Conservation (phyloP, 2,797 vertebrate species). For the Mus caroli region DNA sequence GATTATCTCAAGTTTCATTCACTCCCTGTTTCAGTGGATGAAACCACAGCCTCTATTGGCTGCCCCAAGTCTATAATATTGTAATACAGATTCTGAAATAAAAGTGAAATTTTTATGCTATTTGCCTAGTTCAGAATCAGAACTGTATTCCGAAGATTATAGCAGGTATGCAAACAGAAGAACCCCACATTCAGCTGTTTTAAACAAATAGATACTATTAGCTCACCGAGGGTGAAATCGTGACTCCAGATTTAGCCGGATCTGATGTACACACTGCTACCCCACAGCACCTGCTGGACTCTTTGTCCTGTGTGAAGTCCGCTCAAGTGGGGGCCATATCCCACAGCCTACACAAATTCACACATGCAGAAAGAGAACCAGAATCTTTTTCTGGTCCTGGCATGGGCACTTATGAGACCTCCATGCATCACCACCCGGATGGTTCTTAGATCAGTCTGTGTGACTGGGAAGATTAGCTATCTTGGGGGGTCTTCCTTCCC, state of each 20-base stretch:
- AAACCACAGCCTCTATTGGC: neutral
- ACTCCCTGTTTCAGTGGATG: neutral
- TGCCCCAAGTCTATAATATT: neutral
- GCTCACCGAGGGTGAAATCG: accelerated
- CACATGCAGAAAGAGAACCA: neutral
- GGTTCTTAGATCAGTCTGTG: no score
- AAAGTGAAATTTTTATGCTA: neutral
- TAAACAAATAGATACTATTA: neutral
- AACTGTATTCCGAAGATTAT: neutral
- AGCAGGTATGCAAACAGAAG: neutral
- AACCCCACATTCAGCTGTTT: neutral
- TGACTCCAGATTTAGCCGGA: neutral
- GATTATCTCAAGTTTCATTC: neutral
- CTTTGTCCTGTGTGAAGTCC: neutral
- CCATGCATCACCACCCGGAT: accelerated
- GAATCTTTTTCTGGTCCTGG: neutral
- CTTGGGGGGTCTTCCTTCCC: neutral
- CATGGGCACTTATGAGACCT: neutral
- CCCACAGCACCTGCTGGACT: neutral
- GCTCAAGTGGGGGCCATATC: no score
- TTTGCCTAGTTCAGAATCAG: neutral
- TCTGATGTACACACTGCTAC: neutral
- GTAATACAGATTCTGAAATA: neutral
- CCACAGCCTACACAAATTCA: neutral
- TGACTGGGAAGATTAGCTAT: neutral